Evolutionary conservation across 2,888 invertebrate species (phyloP).

Genomic region (Lucinisca nassula): DNA sequence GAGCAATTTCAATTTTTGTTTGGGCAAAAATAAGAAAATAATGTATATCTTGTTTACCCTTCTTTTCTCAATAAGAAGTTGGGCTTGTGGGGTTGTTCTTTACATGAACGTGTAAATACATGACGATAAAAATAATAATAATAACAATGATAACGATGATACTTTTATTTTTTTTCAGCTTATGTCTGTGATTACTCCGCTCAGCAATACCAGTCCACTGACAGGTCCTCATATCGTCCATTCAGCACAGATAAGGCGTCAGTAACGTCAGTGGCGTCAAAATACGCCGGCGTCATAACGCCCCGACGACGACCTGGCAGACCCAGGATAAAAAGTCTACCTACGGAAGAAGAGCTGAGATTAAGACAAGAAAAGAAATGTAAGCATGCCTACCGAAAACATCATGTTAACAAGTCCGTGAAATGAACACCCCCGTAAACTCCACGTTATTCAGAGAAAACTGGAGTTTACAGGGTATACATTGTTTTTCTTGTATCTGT

Average conservation of each 20-base stretch:
- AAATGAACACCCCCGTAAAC: no score
- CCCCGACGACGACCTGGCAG: slow-evolving; percentile 79
- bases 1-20: no score
- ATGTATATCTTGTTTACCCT: no score
- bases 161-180: background rate
- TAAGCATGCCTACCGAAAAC: slow-evolving; percentile 59
- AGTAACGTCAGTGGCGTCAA: background rate
- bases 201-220: background rate
- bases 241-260: background rate
- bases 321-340: slow-evolving; percentile 80
- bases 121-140: no score
- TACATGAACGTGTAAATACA: no score
- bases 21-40: no score
- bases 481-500: no score
- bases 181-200: background rate
- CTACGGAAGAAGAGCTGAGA: slow-evolving; percentile 75
- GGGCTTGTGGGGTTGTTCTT: no score
- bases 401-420: no score
- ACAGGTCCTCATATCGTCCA: background rate
- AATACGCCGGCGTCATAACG: slow-evolving; percentile 45
- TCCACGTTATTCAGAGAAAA: no score
- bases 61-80: no score
- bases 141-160: background rate
- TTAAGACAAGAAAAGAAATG: slow-evolving; percentile 81
- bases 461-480: no score